These are phyloP conservation scores for Benthosema pterotum DNA, from an alignment of 2,797 vertebrate species.

Conservation along the genomic window DNA sequence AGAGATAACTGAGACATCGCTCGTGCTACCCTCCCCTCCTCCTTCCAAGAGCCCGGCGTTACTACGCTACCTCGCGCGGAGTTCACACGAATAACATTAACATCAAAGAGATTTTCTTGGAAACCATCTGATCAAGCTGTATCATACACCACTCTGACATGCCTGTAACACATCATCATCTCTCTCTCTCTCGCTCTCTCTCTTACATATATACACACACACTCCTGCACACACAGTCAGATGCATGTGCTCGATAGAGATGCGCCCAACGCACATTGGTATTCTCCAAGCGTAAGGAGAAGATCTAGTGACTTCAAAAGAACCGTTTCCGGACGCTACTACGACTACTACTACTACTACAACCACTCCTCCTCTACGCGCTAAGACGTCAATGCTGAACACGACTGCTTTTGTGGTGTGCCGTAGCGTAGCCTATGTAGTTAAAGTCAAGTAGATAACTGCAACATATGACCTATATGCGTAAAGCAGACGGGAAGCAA, in stretches of 20 bases:
- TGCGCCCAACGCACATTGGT: slow-evolving; percentile 49
- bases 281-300: slow-evolving; percentile 60
- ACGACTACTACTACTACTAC: slow-evolving; percentile 48
- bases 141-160: slow-evolving; percentile 68
- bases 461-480: slow-evolving; percentile 31
- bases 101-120: slow-evolving; percentile 77
- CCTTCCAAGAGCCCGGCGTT: slow-evolving; percentile 60
- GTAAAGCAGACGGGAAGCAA: slow-evolving; percentile 13
- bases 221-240: slow-evolving; percentile 33
- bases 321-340: slow-evolving; percentile 62
- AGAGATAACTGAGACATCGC: slow-evolving; percentile 66
- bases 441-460: slow-evolving; percentile 42
- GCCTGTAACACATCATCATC: slow-evolving; percentile 51
- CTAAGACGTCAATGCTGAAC: slow-evolving; percentile 48
- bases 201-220: slow-evolving; percentile 12
- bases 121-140: slow-evolving; percentile 79
- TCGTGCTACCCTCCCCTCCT: slow-evolving; percentile 61
- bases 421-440: slow-evolving; percentile 5
- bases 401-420: slow-evolving; percentile 28
- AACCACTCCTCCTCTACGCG: neutral
- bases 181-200: neutral
- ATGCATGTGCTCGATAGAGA: slow-evolving; percentile 12
- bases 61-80: slow-evolving; percentile 66
- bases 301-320: slow-evolving; percentile 69
- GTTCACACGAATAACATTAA: slow-evolving; percentile 76